Conservation (phyloP, 2,888 invertebrate genomes). For the Shargacucullia verbasci region DNA sequence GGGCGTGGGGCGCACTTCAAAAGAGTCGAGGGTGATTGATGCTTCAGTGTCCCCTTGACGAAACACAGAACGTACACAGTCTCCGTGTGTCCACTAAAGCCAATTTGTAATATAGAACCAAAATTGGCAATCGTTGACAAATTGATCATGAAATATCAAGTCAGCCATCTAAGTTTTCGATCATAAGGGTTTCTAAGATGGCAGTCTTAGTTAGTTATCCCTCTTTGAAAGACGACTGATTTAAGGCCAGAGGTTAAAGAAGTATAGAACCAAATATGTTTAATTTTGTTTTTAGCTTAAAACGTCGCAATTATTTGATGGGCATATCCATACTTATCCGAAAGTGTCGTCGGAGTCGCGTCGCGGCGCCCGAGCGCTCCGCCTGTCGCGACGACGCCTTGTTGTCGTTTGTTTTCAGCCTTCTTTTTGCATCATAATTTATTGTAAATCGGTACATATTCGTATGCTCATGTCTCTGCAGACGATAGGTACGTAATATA, state of each 20-base stretch:
- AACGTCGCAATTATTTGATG: neutral
- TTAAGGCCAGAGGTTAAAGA: too few relatives aligned
- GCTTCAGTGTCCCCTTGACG: slow-evolving; percentile 71
- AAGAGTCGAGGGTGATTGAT: slow-evolving; percentile 78
- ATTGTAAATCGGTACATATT: slow-evolving; percentile 24
- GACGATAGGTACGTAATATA: slow-evolving; percentile 2
- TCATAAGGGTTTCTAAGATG: too few relatives aligned
- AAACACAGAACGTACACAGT: slow-evolving; percentile 69
- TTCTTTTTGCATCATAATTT: slow-evolving; percentile 37
- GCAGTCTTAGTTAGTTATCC: too few relatives aligned
- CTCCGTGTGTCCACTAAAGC: slow-evolving; percentile 57
- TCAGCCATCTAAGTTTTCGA: neutral
- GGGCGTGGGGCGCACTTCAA: slow-evolving; percentile 75
- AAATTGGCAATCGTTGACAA: slow-evolving; percentile 55
- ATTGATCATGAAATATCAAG: slow-evolving; percentile 29
- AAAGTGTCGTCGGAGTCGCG: slow-evolving; percentile 3
- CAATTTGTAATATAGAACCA: slow-evolving; percentile 65
- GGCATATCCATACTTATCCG: slow-evolving; percentile 12
- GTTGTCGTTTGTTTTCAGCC: slow-evolving; percentile 29
- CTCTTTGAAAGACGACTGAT: too few relatives aligned
- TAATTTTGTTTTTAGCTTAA: too few relatives aligned
- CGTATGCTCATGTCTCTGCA: slow-evolving; percentile 7
- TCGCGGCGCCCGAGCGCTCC: slow-evolving; percentile 14
- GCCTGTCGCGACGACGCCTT: slow-evolving; percentile 43
- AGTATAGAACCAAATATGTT: too few relatives aligned